Evolutionary conservation across 2,113 vertebrate species (phyloP), one percentile per base, ranked within the genome.

Genomic region (Eudyptes chrysolophus): DNA sequence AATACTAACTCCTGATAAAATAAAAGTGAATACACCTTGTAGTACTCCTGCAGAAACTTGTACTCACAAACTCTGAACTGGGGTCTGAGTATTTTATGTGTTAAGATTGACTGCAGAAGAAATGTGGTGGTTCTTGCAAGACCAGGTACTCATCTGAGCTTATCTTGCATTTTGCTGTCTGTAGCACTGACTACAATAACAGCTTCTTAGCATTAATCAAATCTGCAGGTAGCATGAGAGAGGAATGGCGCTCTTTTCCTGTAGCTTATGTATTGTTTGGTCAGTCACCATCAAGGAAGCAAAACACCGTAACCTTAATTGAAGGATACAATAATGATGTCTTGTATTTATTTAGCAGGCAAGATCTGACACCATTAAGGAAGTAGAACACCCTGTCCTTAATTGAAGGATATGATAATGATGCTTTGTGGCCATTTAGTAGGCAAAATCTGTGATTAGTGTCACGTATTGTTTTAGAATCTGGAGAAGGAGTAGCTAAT

Each of bases 351-450:
- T 81, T 87, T 79, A 82, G 68, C 46, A 4, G 84, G 49, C 90
- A 95, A 87, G 87, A 87, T 84, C 62, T 51, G 46, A 54, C 16
- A 26, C 38, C 10, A 2, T 32, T 65, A 74, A 94, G 93, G 94
- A 96, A 97, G 75, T 18, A 81, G 78, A 95, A 93, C 82, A 55
- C 89, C 34, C 76, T 90, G 75, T 79, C 87, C 80, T 84, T 95
- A 94, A 90, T 87, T 80, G 82, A 90, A 95, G 86, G 86, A 69
- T 95, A 27, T 70, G 48, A 42, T 86, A 89, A 81, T 62, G 60
- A 61, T 82, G 72, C 36, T 93, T 93, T 95, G 86, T 83, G 82
- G 81, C 51, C 4, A 4, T 95, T 78, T 57, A 57, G 46, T 44
- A 70, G 89, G 74, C 30, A 88, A 89, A 87, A 82, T 76, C 81